Base-by-base conservation (phyloP, 1,140 invertebrate species). In the Adoxophyes honmai region DNA sequence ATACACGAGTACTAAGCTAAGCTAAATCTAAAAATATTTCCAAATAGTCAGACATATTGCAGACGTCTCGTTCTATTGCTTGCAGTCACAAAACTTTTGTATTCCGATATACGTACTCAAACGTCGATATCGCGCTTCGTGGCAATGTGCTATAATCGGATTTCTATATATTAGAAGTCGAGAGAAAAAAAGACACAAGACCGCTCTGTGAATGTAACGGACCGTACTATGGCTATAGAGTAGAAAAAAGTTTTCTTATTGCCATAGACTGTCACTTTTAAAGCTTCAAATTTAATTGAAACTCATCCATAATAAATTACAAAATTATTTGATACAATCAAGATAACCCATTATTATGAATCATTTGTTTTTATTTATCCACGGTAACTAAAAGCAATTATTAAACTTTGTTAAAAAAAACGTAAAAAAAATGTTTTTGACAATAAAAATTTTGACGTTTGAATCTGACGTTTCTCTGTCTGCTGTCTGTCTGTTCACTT, bases 1-100 rank as follows among this genome's bases (percentile, higher is more conserved):
- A 44, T 56, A 18, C 21, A 79, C 65, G 60, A 52, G 38, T 33
- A 65, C 66, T 75, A 82, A 61, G 68, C 67, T 75, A 82, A 62
- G 68, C 71, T 81, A 73, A 80, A 73, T 82, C 82, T 88, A 86
- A 86, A 85, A 85, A 85, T 88, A 88, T 86, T 88, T 84, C 81
- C 70, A 86, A 88, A 81, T 86, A 78, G 83, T 88, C 87, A 81
- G 87, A 89, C 87, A 89, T 89, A 86, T 88, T 87, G 82, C 75
- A 88, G 85, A 88, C 83, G 76, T 86, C 77, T 86, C 70, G 74
- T 73, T 81, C 76, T 75, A 76, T 56, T 38, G 67, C 64, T 68
- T 69, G 76, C 71, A 78, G 42, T 48, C 68, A 74, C 69, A 73
- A 73, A 56, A 75, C 65, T 66, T 73, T 66, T 66, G 44, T 67